phyloP scores from a whole-genome alignment of 2,797 vertebrate species.

The Tenualosa ilisha region DNA sequence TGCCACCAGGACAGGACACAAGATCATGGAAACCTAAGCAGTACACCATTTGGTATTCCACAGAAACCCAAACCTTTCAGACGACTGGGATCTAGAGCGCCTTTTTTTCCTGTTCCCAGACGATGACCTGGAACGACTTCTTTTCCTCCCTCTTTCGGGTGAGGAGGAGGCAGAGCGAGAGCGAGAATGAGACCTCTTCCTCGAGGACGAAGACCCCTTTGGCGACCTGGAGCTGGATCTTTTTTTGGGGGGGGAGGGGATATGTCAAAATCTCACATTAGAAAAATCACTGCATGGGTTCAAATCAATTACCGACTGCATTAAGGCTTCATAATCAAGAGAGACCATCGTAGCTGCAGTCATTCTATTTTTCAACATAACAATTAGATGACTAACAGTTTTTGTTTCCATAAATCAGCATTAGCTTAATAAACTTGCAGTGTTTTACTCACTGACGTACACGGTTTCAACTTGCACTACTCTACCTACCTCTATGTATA shows the following conservation, averaged over 20 bases:
- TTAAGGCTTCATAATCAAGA: neutral
- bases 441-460: no score
- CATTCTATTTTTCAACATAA: neutral
- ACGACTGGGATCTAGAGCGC: slow-evolving; percentile 97
- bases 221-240: slow-evolving; percentile 99
- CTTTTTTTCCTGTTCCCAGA: slow-evolving; percentile 96
- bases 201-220: slow-evolving; percentile 92
- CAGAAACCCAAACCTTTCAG: slow-evolving; percentile 99
- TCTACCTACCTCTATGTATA: no score
- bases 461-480: no score
- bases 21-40: slow-evolving; percentile 59
- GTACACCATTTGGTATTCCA: slow-evolving; percentile 90
- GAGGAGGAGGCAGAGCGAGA: slow-evolving; percentile 90
- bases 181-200: slow-evolving; percentile 91
- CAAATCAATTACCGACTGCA: neutral
- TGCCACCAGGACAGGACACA: slow-evolving; percentile 38
- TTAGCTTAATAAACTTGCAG: no score
- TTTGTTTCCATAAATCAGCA: no score
- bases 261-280: slow-evolving; percentile 24
- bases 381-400: no score
- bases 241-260: slow-evolving; percentile 61
- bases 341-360: neutral
- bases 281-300: slow-evolving; percentile 11
- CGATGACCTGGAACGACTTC: slow-evolving; percentile 97
- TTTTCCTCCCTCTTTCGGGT: slow-evolving; percentile 91